Base-by-base conservation (phyloP, 2,113 vertebrate genomes). In the Brachionichthys hirsutus region DNA sequence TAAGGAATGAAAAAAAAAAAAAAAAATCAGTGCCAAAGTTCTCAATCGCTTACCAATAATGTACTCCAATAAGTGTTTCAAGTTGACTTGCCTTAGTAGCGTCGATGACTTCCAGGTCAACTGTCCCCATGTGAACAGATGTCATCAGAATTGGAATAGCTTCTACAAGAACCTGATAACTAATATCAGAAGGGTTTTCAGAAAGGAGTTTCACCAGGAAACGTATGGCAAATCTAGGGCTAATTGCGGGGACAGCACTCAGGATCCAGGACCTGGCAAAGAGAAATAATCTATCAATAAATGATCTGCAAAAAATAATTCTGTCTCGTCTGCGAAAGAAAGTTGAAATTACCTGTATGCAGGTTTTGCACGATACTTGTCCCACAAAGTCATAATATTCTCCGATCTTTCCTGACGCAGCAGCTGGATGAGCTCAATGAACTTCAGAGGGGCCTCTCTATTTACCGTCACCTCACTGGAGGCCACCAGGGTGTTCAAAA, bases 361-460 rank as follows among this genome's bases (percentile, higher is more conserved):
- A 1, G 76, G 67, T 55, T 42, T 81, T 13, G 9, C n/a, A 70
- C 85, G 85, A 65, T 62, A 82, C 13, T 90, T 88, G 62, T 49
- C 61, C 89, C 90, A 94, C 52, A 93, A 46, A 16, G 81, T 70
- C 18, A 90, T 72, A 6, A 94, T 78, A 8, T 0, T 62, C 12
- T 93, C 80, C 12, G 43, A 3, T 0, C 50, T 81, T n/a, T 80
- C 53, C 14, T 54, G n/a, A 62, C 89, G 91, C 62, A 93, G 65
- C 9, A 94, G 81, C 73, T 94, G 93, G 16, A 90, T 49, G 0
- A 97, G 85, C 68, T 93, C 82, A 55, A 94, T 24, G 70, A 91
- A 93, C 61, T 91, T 93, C 49, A 91, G 75, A 0, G 92, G 90
- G 54, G 91, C 88, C n/a, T 94, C 92, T 2, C 87, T 80, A 0